Percentiles rank a stretch among this genome's conserved stretches.
These are phyloP conservation scores for Enteromius trimaculatus DNA, from an alignment of 2,797 vertebrate species.

Conservation along the genomic window DNA sequence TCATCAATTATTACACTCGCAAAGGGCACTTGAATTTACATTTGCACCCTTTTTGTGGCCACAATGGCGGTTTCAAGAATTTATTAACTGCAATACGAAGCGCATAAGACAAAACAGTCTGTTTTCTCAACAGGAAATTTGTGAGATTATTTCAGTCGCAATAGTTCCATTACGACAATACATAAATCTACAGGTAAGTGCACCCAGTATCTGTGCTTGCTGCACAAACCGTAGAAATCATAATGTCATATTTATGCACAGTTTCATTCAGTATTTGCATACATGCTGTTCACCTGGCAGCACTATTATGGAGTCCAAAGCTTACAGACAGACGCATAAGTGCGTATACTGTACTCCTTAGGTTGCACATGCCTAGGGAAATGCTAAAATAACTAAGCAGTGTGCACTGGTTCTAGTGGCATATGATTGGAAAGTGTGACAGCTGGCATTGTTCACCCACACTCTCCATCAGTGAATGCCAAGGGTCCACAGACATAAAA, in stretches of 20 bases:
- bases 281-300: constrained; percentile 40
- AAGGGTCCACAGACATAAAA: constrained; percentile 15
- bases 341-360: constrained; percentile 67
- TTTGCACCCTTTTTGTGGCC: background rate
- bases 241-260: constrained; percentile 1
- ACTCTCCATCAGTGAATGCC: constrained; percentile 16
- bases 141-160: background rate
- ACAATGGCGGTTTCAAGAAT: background rate
- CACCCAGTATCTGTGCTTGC: background rate
- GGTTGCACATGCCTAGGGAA: constrained; percentile 62
- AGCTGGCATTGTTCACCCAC: constrained; percentile 26
- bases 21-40: background rate
- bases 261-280: constrained; percentile 36
- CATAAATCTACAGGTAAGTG: constrained; percentile 1
- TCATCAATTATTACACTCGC: background rate
- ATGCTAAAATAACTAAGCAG: constrained; percentile 71
- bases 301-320: constrained; percentile 16
- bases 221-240: background rate
- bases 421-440: constrained; percentile 28
- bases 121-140: background rate
- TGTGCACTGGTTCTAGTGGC: constrained; percentile 67
- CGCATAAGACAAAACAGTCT: background rate
- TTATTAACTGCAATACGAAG: background rate
- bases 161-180: background rate
- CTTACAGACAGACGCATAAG: constrained; percentile 12